A percentile compares a stretch with the other conserved stretches of the same genome.
These are phyloP conservation scores for Xylota segnis DNA, from an alignment of 2,888 invertebrate species.

Conservation along the genomic window DNA sequence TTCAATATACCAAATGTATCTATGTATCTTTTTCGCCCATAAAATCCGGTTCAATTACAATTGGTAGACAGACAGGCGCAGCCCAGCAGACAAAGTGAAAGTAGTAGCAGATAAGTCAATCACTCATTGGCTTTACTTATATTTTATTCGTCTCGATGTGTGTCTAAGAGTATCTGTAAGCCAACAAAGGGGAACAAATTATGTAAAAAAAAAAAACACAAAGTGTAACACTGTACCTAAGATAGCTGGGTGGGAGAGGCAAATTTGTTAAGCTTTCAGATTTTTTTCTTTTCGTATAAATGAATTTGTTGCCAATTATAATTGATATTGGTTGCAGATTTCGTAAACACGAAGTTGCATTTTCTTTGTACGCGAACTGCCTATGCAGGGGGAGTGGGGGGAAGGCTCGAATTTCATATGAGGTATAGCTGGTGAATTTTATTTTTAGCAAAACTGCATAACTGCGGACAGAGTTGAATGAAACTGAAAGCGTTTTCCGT, in stretches of 20 bases:
- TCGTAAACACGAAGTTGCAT: constrained; percentile 44
- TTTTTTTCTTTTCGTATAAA: constrained; percentile 5
- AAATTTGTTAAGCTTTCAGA: constrained; percentile 70
- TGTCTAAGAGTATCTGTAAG: constrained; percentile 4
- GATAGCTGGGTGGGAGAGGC: neutral
- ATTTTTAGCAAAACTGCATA: constrained; percentile 54
- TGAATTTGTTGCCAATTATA: constrained; percentile 35
- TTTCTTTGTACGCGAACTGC: constrained; percentile 19
- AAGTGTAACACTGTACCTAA: neutral
- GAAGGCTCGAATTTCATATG: constrained; percentile 66
- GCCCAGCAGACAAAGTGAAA: constrained; percentile 72
- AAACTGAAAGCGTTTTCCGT: constrained; percentile 69
- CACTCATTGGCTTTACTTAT: constrained; percentile 64
- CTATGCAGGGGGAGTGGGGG: constrained; percentile 35
- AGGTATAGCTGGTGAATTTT: constrained; percentile 29
- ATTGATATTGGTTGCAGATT: constrained; percentile 55
- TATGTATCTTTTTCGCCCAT: constrained; percentile 60
- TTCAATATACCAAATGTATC: constrained; percentile 41
- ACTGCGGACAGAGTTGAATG: constrained; percentile 64
- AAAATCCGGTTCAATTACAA: constrained; percentile 75
- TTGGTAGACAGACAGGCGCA: constrained; percentile 74
- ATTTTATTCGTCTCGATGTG: constrained; percentile 5
- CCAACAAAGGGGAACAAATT: constrained; percentile 37
- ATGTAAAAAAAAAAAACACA: constrained; percentile 13
- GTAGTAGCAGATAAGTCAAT: constrained; percentile 73